These are phyloP conservation scores for Pseudobourletiella spinata DNA, from an alignment of 1,140 invertebrate genomes.

Conservation along the genomic window DNA sequence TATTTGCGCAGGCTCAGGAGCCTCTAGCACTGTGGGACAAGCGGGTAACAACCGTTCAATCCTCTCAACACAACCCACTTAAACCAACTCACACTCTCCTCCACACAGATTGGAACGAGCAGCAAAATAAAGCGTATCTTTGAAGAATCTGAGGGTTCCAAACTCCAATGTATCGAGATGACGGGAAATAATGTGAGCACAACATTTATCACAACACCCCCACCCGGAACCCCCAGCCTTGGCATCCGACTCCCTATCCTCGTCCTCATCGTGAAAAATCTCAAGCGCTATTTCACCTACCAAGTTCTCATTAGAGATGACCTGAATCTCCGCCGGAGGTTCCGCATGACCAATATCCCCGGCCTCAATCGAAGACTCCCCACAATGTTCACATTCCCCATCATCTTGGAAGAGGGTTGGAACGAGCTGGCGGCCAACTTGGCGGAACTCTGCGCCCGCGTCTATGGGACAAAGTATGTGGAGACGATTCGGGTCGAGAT, in stretches of 20 bases:
- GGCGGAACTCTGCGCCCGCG: constrained; percentile 53
- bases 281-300: constrained; percentile 14
- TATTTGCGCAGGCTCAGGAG: constrained; percentile 14
- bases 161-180: constrained; percentile 17
- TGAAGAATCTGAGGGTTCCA: constrained; percentile 4
- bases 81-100: no score
- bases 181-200: not conserved
- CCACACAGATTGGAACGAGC: no score
- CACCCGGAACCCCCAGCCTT: not conserved
- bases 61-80: no score
- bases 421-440: constrained; percentile 48
- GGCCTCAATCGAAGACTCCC: constrained; percentile 43
- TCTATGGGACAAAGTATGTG: constrained; percentile 57
- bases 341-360: constrained; percentile 38
- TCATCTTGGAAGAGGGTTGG: constrained; percentile 57
- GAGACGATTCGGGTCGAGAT: constrained; percentile 53
- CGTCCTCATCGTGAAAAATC: constrained; percentile 17
- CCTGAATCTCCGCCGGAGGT: constrained; percentile 8
- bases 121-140: constrained; percentile 18
- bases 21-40: constrained; percentile 24
- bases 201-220: constrained; percentile 16
- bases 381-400: constrained; percentile 58
- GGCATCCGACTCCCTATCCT: constrained; percentile 16
- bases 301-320: constrained; percentile 20
- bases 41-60: no score